Evolutionary conservation across 2,113 vertebrate genomes (phyloP), one percentile per base, ranked within the genome.

Genomic region (Craseonycteris thonglongyai): DNA sequence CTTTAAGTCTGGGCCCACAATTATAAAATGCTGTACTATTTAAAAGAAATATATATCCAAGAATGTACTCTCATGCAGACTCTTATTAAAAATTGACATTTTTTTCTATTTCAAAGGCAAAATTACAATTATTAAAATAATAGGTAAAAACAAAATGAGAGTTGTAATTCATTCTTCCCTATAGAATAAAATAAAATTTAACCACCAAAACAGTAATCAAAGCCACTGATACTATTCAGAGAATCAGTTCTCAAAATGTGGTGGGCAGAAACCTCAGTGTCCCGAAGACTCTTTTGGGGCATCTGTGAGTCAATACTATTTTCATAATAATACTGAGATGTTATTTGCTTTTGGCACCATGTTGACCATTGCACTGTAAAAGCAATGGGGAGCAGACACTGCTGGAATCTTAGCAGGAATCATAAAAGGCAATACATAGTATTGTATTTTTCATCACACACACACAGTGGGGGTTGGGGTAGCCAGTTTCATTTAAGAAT

Each of bases 1-100:
- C 88, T 97, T 75, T 89, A 96, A 96, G 80, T 96, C 84, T 86
- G 74, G 61, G 94, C 54, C 71, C 59, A 97, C 84, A 97, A 95
- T 42, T 74, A 96, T 63, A 91, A 95, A 93, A 98, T 93, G 93
- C 56, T 54, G 74, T 93, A 87, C 83, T 93, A 90, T 96, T 97
- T 96, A 93, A 94, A 89, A 97, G 75, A 92, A 87, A 95, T 58
- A 91, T 33, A 96, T 93, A 97, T 74, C 45, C n/a, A 93, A 93
- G 61, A 71, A 95, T 78, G 80, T 40, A 68, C 16, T 91, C 61
- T 93, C 14, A 65, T 47, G 8, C 16, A 91, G 40, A 88, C 69
- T 75, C 66, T 76, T 82, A 92, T 35, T 80, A 69, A 65, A 54
- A 95, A 91, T 12, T 80, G n/a, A 58, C 88, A 76, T 81, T 28